Conservation (phyloP, 2,888 invertebrate genomes). For the Diplazon laetatorius region DNA sequence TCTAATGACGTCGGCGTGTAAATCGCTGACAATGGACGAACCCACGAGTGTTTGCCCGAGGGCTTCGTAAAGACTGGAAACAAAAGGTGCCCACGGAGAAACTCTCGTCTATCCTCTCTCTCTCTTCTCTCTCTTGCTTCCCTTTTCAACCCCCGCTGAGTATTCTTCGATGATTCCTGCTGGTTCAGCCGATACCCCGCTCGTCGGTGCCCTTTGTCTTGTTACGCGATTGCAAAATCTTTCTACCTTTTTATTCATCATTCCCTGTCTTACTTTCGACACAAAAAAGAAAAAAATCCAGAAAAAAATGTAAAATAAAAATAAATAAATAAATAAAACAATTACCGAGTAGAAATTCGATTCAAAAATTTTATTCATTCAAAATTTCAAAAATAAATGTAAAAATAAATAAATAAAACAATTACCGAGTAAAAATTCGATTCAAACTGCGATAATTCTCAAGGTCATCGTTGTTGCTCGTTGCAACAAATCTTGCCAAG, state of each 20-base stretch:
- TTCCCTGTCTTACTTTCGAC: constrained; percentile 2
- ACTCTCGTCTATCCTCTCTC: constrained; percentile 11
- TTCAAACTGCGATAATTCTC: too few relatives aligned
- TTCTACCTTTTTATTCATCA: constrained; percentile 54
- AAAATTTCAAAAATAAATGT: too few relatives aligned
- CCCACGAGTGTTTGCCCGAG: constrained; percentile 66
- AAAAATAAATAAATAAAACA: too few relatives aligned
- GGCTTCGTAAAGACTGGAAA: constrained; percentile 65
- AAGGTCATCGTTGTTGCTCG: too few relatives aligned
- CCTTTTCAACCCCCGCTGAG: constrained; percentile 60
- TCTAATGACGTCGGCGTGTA: constrained; percentile 72
- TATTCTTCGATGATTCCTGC: constrained; percentile 59
- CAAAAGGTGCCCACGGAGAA: constrained; percentile 65
- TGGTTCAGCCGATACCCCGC: constrained; percentile 49
- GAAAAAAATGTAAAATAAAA: too few relatives aligned
- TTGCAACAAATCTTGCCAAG: too few relatives aligned
- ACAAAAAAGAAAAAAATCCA: too few relatives aligned
- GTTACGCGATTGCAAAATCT: constrained; percentile 54
- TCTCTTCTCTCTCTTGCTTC: constrained; percentile 14
- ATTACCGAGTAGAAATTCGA: too few relatives aligned
- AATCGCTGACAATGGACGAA: constrained; percentile 69
- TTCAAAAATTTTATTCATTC: too few relatives aligned
- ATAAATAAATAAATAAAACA: too few relatives aligned
- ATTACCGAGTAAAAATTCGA: too few relatives aligned
- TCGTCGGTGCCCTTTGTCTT: constrained; percentile 63